Evolutionary conservation across 2,113 vertebrate species (phyloP).

Genomic region (Dendrocopos noguchii): DNA sequence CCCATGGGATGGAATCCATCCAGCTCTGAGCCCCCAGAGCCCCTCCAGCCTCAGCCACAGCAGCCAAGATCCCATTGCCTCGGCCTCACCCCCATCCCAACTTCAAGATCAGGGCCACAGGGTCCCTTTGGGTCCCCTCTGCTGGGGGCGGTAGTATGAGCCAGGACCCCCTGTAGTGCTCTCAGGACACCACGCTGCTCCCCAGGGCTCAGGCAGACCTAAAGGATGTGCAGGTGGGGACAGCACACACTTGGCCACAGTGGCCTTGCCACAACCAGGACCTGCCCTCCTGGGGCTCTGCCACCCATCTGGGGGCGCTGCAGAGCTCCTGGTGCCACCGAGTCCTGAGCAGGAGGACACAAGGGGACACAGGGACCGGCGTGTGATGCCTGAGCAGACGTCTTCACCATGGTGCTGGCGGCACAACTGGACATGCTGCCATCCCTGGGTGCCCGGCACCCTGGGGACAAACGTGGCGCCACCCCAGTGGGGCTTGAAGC

Average conservation of each 20-base stretch:
- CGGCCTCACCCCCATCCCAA: not conserved
- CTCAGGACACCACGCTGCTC: not conserved
- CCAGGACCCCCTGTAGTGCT: not conserved
- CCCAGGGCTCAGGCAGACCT: not conserved
- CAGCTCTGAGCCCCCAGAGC: not conserved
- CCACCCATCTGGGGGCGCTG: not conserved
- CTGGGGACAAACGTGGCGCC: fast-evolving
- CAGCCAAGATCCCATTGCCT: not conserved
- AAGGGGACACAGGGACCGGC: fast-evolving
- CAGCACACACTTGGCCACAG: fast-evolving
- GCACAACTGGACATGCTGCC: not conserved
- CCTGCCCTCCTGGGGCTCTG: not conserved
- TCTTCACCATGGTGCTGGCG: not conserved
- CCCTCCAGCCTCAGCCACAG: not conserved
- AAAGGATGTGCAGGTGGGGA: not conserved
- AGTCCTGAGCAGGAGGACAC: fast-evolving
- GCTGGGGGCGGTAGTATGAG: fast-evolving
- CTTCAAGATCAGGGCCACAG: not conserved
- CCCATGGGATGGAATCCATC: not conserved
- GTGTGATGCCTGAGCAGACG: fast-evolving
- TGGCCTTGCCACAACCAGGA: not conserved
- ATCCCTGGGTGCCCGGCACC: fast-evolving
- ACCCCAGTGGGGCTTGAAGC: not conserved
- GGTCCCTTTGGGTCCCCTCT: not conserved
- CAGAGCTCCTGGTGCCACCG: not conserved